Percentiles rank a stretch among this genome's conserved stretches.
These are phyloP conservation scores for Melanaphis sacchari DNA, from an alignment of 1,140 invertebrate species.

Conservation along the genomic window DNA sequence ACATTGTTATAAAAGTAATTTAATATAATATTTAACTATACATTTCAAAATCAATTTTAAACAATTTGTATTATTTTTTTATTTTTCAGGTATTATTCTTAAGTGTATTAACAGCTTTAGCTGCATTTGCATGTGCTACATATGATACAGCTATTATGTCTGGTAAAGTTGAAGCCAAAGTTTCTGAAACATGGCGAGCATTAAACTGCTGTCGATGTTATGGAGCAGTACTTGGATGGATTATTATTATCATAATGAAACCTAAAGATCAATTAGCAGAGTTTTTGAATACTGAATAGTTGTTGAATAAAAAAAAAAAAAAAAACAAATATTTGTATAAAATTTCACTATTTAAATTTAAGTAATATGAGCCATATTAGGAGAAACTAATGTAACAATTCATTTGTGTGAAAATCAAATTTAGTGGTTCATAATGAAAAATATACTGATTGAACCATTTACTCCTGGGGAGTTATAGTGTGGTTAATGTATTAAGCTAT, in stretches of 20 bases:
- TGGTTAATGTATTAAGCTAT: no score
- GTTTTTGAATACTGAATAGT: constrained; percentile 37
- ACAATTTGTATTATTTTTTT: neutral
- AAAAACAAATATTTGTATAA: neutral
- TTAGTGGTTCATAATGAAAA: neutral
- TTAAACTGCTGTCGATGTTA: constrained; percentile 54
- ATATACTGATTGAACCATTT: neutral
- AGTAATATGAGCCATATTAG: neutral
- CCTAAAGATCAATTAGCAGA: constrained; percentile 50
- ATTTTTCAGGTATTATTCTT: constrained; percentile 46
- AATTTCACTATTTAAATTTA: neutral
- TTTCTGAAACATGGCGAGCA: constrained; percentile 48
- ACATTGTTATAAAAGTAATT: neutral
- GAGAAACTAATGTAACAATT: neutral
- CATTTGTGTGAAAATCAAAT: neutral
- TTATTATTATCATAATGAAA: constrained; percentile 48
- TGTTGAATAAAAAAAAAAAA: neutral
- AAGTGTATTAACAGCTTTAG: constrained; percentile 51
- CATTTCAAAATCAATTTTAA: neutral
- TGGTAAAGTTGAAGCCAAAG: constrained; percentile 40
- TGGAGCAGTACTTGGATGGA: constrained; percentile 51
- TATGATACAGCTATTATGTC: constrained; percentile 53
- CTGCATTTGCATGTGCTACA: constrained; percentile 48
- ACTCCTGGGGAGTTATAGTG: neutral
- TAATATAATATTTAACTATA: no score